phyloP scores from a whole-genome alignment of 2,888 invertebrate genomes.

The Deilephila porcellus region DNA sequence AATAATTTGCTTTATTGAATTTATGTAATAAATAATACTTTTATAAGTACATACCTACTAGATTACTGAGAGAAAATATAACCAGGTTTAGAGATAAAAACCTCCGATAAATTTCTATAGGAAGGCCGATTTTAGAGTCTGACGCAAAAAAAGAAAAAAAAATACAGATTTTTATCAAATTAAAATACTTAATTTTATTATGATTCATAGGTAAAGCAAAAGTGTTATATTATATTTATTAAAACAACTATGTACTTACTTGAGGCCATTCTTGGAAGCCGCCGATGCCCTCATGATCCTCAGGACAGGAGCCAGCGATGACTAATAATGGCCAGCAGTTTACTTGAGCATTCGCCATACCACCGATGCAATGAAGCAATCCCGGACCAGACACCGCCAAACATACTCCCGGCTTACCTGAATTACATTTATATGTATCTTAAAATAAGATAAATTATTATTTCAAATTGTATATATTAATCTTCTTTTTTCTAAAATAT shows the following conservation, averaged over 20 bases:
- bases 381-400: slow-evolving; percentile 98
- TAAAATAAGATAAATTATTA: no score
- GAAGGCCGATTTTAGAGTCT: no score
- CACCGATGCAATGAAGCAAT: slow-evolving; percentile 94
- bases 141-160: no score
- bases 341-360: slow-evolving; percentile 98
- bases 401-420: slow-evolving; percentile 93
- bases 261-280: slow-evolving; percentile 98
- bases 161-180: no score
- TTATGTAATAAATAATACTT: neutral
- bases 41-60: no score
- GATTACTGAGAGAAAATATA: no score
- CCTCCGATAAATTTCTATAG: no score
- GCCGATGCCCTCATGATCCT: slow-evolving; percentile 97
- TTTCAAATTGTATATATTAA: no score
- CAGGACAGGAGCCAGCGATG: slow-evolving; percentile 95
- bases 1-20: neutral
- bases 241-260: slow-evolving; percentile 65
- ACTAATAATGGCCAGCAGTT: slow-evolving; percentile 98
- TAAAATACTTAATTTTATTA: neutral
- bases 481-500: no score
- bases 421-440: neutral
- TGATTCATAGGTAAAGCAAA: neutral
- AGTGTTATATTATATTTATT: neutral
- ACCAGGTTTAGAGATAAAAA: no score